A percentile compares a stretch with the other conserved stretches of the same genome.
These are phyloP conservation scores for Hydropotes inermis DNA, from an alignment of 2,113 vertebrate genomes.

Conservation along the genomic window DNA sequence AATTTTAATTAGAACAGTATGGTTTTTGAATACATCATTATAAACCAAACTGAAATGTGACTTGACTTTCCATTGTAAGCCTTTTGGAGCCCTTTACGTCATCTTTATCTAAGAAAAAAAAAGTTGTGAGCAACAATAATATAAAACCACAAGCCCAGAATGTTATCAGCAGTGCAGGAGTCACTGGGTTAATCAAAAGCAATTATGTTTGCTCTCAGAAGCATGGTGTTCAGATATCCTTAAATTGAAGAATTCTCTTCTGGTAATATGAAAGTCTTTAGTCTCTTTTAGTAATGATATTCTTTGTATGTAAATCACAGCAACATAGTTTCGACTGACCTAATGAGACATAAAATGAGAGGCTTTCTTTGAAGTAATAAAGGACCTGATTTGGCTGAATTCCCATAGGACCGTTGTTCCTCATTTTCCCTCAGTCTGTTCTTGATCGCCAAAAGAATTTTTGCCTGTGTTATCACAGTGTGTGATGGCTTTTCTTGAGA, in stretches of 20 bases:
- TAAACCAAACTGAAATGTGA: slow-evolving; percentile 43
- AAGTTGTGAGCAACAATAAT: not conserved
- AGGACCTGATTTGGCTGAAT: not conserved
- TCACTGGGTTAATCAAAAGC: slow-evolving; percentile 39
- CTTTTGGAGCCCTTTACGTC: not conserved
- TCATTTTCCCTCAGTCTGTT: not conserved
- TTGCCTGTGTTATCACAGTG: not conserved
- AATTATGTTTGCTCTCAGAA: slow-evolving; percentile 53
- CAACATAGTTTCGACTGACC: not conserved
- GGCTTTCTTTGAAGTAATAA: not conserved
- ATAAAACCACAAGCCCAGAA: not conserved
- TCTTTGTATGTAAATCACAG: slow-evolving; percentile 11
- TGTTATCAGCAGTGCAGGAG: not conserved
- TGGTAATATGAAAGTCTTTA: not conserved
- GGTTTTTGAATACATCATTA: slow-evolving; percentile 45
- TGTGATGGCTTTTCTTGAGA: not conserved
- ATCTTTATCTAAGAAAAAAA: not conserved
- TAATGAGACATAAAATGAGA: not conserved
- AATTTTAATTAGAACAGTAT: slow-evolving; percentile 57
- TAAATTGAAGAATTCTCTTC: slow-evolving; percentile 31
- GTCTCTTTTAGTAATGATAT: not conserved
- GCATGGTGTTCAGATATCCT: not conserved
- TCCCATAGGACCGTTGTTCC: not conserved
- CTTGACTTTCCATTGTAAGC: not conserved
- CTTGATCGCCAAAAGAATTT: not conserved